Percentiles rank a stretch among this genome's conserved stretches.
These are phyloP conservation scores for Paralinhomoeus sp. DNA, from an alignment of 2,888 invertebrate species.

Conservation along the genomic window DNA sequence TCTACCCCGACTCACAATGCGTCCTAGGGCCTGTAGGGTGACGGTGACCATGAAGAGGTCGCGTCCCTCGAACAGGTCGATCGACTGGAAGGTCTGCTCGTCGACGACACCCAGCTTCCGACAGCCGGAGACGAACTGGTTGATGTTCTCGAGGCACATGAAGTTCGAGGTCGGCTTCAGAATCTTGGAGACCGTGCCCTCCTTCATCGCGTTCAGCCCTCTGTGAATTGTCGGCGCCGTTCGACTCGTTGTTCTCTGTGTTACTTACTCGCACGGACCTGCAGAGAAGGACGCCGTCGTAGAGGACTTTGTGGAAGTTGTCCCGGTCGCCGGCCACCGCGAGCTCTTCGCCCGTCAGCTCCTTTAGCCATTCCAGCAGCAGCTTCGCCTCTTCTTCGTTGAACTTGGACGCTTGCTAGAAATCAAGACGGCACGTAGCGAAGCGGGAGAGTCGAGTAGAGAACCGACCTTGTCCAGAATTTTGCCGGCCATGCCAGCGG, in stretches of 20 bases:
- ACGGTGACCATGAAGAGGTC: not conserved
- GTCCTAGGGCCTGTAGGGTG: not conserved
- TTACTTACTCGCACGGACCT: slow-evolving; percentile 37
- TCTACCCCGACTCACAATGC: no score
- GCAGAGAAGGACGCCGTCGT: slow-evolving; percentile 67
- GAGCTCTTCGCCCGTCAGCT: slow-evolving; percentile 51
- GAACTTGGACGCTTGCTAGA: slow-evolving; percentile 45
- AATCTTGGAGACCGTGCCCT: not conserved
- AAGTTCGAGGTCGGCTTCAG: not conserved
- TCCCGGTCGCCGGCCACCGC: slow-evolving; percentile 62
- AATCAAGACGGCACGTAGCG: not conserved
- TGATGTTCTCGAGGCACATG: not conserved
- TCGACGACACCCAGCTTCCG: not conserved
- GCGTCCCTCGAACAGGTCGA: not conserved
- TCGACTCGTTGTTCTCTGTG: not conserved
- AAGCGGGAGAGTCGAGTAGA: not conserved
- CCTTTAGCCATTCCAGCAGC: slow-evolving; percentile 67
- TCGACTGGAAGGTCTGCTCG: not conserved
- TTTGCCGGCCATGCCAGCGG: not conserved
- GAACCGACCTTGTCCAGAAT: not conserved
- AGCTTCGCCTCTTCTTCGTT: slow-evolving; percentile 75
- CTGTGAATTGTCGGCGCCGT: not conserved
- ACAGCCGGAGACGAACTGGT: not conserved
- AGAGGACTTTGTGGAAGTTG: slow-evolving; percentile 64
- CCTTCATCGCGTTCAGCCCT: not conserved